A percentile compares a stretch with the other conserved stretches of the same genome.
These are phyloP conservation scores for Peromyscus polionotus DNA, from an alignment of 2,113 vertebrate species.

Conservation along the genomic window DNA sequence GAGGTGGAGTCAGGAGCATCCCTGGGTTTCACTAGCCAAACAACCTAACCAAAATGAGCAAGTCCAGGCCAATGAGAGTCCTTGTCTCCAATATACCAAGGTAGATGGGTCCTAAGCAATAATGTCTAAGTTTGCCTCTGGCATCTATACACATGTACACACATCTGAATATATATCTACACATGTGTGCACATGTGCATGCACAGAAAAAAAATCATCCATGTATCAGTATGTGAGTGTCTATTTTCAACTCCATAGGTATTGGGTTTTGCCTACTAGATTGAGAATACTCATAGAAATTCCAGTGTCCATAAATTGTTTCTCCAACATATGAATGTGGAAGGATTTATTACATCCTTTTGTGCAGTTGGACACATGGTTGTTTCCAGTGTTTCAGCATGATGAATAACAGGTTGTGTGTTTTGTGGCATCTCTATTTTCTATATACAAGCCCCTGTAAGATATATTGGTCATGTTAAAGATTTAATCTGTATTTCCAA, in stretches of 20 bases:
- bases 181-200: not conserved
- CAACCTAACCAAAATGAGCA: not conserved
- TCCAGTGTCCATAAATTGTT: not conserved
- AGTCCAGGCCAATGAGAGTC: not conserved
- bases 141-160: not conserved
- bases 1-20: not conserved
- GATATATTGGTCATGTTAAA: not conserved
- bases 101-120: not conserved
- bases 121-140: not conserved
- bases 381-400: constrained; percentile 10
- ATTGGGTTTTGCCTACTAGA: not conserved
- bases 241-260: not conserved
- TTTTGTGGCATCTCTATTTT: not conserved
- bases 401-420: not conserved
- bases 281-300: not conserved
- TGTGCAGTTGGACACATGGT: not conserved
- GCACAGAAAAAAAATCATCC: not conserved
- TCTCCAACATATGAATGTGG: not conserved
- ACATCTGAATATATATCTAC: not conserved
- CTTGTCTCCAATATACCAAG: not conserved
- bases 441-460: not conserved
- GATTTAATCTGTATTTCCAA: not conserved
- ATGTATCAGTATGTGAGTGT: not conserved
- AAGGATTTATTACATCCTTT: not conserved
- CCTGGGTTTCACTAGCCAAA: not conserved